Base-by-base conservation (phyloP, 2,797 vertebrate species). In the Eptatretus atami region DNA sequence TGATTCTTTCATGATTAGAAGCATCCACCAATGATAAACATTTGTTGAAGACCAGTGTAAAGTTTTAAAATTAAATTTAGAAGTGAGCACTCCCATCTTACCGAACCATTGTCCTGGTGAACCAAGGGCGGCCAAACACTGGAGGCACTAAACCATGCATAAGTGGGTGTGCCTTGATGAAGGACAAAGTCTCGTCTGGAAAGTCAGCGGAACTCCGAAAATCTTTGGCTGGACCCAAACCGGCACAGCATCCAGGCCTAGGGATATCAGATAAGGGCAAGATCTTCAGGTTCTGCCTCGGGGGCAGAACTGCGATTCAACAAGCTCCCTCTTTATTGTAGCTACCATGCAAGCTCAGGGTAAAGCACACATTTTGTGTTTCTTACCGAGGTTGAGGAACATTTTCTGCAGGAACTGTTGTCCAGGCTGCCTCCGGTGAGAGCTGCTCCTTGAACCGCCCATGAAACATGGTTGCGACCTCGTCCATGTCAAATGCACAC, bases 391-490 rank as follows among this genome's bases (percentile, higher is more conserved):
- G 90, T 67, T 82, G 90, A 66, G 92, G 90, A 71, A 98, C 85
- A 69, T 75, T 78, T 54, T 98, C 92, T 25, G 95, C 92, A 53
- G 92, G 86, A 73, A 95, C 82, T 54, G 90, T 85, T 3, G 90
- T 98, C 90, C 90, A 96, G 53, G 86, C 94, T 67, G 92, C 93
- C 71, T 98, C 88, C 1, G 84, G 80, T 66, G 86, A 95, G 75
- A 95, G 95, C 73, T 96, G 90, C 67, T 98, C 92, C 72, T 96
- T 98, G 78, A 98, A 98, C 71, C 92, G 81, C 63, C 92, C 86
- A 12, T 83, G 88, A 71, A 98, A 96, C 9, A 88, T 81, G 68
- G 71, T 82, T 70, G 86, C 84, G 67, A 96, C 78, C 67, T 96
- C 92, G 24, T 76, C 76, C 88, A 96, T 92, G 76, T 98, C 86